Conservation (phyloP, 2,113 vertebrate genomes). For the Cyphomyrus plagiostoma region DNA sequence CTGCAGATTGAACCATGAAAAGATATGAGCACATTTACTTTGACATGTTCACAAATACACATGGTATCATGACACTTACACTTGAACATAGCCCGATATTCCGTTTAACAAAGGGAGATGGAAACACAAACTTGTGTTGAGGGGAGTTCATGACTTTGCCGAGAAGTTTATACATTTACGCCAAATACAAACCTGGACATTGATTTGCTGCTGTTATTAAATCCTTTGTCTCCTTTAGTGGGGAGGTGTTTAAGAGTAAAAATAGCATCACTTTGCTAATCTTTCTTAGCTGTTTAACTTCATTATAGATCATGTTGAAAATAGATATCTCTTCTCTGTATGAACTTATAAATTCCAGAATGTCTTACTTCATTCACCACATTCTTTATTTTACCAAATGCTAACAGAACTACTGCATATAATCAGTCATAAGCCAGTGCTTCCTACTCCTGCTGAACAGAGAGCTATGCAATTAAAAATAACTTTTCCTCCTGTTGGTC, state of each 20-base stretch:
- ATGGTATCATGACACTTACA: not conserved
- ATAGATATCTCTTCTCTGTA: not conserved
- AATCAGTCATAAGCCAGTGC: not conserved
- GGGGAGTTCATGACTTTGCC: not conserved
- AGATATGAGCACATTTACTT: not conserved
- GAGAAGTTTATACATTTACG: not conserved
- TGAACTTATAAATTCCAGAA: not conserved
- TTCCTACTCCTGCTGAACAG: not conserved
- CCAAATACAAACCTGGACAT: not conserved
- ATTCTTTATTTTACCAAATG: not conserved
- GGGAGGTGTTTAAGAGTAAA: not conserved
- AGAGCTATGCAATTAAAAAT: slow-evolving; percentile 1
- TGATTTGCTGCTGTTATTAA: not conserved
- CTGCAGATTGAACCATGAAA: not conserved
- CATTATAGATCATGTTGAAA: not conserved
- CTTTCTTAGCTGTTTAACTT: not conserved
- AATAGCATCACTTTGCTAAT: not conserved
- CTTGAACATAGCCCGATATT: not conserved
- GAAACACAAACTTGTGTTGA: not conserved
- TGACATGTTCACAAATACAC: not conserved
- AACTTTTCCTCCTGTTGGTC: not conserved
- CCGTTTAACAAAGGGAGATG: not conserved
- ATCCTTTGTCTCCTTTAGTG: not conserved
- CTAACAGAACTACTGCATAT: not conserved
- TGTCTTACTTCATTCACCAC: not conserved